Base-by-base conservation (phyloP, 2,113 vertebrate species). In the Ammospiza caudacuta region DNA sequence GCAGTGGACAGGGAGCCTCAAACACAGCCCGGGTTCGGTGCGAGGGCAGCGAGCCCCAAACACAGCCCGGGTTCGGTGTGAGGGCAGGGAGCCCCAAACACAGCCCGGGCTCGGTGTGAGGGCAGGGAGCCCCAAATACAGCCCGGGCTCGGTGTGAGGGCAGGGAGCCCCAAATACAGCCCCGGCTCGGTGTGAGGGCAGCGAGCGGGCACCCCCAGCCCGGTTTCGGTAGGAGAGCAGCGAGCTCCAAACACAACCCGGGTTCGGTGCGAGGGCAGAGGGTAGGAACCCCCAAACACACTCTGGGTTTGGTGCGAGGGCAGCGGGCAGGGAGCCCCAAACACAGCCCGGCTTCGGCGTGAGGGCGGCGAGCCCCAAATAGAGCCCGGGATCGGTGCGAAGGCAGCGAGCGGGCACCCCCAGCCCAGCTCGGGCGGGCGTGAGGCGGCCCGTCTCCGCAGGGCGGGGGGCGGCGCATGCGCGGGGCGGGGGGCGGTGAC, bases 391-490 rank as follows among this genome's bases (percentile, higher is more conserved):
- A 2, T 11, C 27, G 16, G 15, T 11, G 15, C 2, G 51, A 52
- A 6, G 51, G 1, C 7, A 3, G 4, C 11, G 1, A 9, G 2
- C 49, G 2, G 1, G 9, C 5, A 33, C 13, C 9, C 52, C 2
- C n/a, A 16, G 15, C 41, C 15, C n/a, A 28, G 2, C 2, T 24
- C 28, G 63, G 63, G 37, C 39, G 58, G 31, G 21, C 2, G 22
- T 10, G 12, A 35, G 37, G 43, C 61, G 6, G 37, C 46, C 54
- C 18, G 2, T 16, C 70, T 72, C 74, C 64, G 27, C 68, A 9
- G 46, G 35, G 52, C 52, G 68, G 41, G 75, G 62, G 92, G 58
- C 49, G 39, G 93, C 86, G 90, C 90, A 92, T 90, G 85, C 90
- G 90, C 90, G 14, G 12, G 43, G n/a, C 16, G 61, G 81, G 73